Percentiles rank a stretch among this genome's conserved stretches.
These are phyloP conservation scores for Rhabdophis nuchalis DNA, from an alignment of 2,797 vertebrate genomes.

Conservation along the genomic window DNA sequence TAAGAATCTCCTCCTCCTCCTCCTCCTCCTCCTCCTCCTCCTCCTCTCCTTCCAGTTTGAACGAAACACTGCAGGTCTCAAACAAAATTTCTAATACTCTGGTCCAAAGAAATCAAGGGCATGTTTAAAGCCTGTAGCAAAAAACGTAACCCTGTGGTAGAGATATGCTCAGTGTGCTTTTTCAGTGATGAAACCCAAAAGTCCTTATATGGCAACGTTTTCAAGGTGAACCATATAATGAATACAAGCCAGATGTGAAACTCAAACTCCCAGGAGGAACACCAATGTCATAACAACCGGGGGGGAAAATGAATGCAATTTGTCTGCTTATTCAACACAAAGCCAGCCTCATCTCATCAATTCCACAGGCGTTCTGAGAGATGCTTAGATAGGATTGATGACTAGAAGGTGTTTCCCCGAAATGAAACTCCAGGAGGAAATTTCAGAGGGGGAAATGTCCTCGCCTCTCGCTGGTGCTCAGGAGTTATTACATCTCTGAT, in stretches of 20 bases:
- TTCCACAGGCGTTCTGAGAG: neutral
- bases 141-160: neutral
- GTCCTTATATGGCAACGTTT: neutral
- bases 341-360: neutral
- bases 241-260: neutral
- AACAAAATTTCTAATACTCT: neutral
- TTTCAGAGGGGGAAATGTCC: rapidly evolving
- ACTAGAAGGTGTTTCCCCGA: neutral
- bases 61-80: too few species aligned
- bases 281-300: neutral
- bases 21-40: neutral
- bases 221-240: neutral
- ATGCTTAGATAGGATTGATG: rapidly evolving
- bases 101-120: neutral
- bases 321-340: neutral
- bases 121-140: neutral
- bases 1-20: neutral
- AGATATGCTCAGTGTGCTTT: neutral
- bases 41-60: neutral
- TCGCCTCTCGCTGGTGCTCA: neutral
- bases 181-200: neutral
- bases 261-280: neutral
- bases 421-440: rapidly evolving
- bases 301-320: neutral
- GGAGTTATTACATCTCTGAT: rapidly evolving